Evolutionary conservation across 2,113 vertebrate genomes (phyloP).

Genomic region (Strix uralensis): DNA sequence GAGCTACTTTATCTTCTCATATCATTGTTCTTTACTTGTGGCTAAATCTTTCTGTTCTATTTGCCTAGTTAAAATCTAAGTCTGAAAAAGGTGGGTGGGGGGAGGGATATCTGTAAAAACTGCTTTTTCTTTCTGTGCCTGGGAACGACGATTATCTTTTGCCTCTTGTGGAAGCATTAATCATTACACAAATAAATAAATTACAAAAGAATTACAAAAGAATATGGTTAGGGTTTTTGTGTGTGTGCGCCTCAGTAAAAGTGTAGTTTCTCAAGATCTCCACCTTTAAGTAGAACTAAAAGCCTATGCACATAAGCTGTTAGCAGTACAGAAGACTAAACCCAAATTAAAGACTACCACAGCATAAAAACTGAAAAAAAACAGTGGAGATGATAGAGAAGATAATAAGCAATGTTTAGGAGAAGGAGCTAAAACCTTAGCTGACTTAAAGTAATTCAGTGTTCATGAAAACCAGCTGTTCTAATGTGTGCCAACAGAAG

Average conservation of each 20-base stretch:
- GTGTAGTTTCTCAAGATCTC: background rate
- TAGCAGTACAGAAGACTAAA: background rate
- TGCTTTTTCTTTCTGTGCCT: conserved; percentile 32
- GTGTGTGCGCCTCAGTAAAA: background rate
- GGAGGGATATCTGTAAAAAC: background rate
- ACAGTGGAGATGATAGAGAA: background rate
- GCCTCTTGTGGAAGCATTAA: conserved; percentile 49
- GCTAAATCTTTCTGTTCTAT: background rate
- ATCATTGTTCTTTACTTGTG: background rate
- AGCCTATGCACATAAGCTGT: background rate
- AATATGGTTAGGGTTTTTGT: background rate
- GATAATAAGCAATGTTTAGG: background rate
- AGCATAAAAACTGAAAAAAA: background rate
- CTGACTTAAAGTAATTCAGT: background rate
- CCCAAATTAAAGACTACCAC: background rate
- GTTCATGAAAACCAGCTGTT: background rate
- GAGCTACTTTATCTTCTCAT: background rate
- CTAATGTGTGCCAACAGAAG: background rate
- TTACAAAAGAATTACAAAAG: background rate
- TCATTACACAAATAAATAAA: conserved; percentile 27
- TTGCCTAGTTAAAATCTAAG: background rate
- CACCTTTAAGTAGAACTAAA: background rate
- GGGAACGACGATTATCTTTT: conserved; percentile 16
- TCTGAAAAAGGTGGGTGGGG: background rate
- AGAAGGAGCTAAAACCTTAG: background rate